These are phyloP conservation scores for Horisme vitalbata DNA, from an alignment of 2,888 invertebrate genomes.

Conservation along the genomic window DNA sequence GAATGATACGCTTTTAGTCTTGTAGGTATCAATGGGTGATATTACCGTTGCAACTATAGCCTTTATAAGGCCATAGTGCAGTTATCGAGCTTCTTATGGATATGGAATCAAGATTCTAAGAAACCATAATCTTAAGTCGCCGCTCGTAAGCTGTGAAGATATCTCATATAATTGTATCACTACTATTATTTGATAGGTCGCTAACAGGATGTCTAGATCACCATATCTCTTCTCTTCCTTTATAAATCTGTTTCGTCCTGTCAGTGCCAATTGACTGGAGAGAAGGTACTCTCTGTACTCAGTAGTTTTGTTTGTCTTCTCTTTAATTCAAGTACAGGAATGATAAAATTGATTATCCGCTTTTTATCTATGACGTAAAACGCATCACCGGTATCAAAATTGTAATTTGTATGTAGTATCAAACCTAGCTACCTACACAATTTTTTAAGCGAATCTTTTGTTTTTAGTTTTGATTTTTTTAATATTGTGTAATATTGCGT, in stretches of 20 bases:
- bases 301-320: background rate
- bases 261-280: background rate
- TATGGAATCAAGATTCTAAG: slow-evolving; percentile 20
- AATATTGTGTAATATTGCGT: too few species aligned
- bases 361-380: slow-evolving; percentile 40
- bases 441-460: too few species aligned
- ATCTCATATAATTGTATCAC: slow-evolving; percentile 14
- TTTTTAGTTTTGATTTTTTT: too few species aligned
- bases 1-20: slow-evolving; percentile 27
- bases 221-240: slow-evolving; percentile 49
- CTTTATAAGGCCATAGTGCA: slow-evolving; percentile 20
- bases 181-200: slow-evolving; percentile 35
- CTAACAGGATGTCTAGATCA: slow-evolving; percentile 58
- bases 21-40: slow-evolving; percentile 21
- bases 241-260: slow-evolving; percentile 45
- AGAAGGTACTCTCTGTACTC: too few species aligned
- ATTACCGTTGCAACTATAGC: slow-evolving; percentile 12
- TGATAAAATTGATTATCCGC: slow-evolving; percentile 40
- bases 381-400: slow-evolving; percentile 23
- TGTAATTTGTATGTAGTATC: background rate
- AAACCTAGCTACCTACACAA: too few species aligned
- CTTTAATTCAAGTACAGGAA: slow-evolving; percentile 33
- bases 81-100: slow-evolving; percentile 24
- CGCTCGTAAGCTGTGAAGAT: slow-evolving; percentile 11
- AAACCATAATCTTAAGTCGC: slow-evolving; percentile 25